These are phyloP conservation scores for Diabrotica balteata DNA, from an alignment of 2,888 invertebrate species.

Conservation along the genomic window DNA sequence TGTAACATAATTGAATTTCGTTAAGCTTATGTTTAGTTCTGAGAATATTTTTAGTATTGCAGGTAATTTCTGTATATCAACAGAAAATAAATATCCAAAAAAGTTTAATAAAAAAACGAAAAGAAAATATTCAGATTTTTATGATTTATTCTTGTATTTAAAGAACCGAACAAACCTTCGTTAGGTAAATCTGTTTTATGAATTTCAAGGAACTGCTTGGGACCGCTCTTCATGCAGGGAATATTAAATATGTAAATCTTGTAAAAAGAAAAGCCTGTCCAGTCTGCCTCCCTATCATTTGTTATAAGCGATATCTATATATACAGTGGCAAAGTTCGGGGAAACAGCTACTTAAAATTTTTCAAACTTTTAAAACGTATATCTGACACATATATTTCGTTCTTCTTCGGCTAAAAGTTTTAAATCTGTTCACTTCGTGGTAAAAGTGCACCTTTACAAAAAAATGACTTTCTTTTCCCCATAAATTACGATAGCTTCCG, in stretches of 20 bases:
- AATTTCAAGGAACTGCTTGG: conserved; percentile 1
- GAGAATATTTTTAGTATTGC: too few relatives aligned
- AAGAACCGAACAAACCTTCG: conserved; percentile 2
- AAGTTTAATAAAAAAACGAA: too few relatives aligned
- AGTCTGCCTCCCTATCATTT: conserved; percentile 6
- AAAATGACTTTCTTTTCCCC: conserved; percentile 6
- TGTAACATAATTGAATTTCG: too few relatives aligned
- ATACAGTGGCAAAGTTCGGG: conserved; percentile 11
- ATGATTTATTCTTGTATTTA: neutral
- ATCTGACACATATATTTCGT: conserved; percentile 11
- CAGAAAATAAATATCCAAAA: too few relatives aligned
- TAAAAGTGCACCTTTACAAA: conserved; percentile 10
- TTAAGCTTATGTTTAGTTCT: too few relatives aligned
- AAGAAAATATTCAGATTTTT: too few relatives aligned
- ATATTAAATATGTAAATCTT: conserved; percentile 11
- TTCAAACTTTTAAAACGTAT: conserved; percentile 12
- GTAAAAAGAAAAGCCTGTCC: conserved; percentile 8
- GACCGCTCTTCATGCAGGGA: neutral
- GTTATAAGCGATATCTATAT: conserved; percentile 12
- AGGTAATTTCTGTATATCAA: too few relatives aligned
- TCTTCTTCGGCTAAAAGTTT: conserved; percentile 8
- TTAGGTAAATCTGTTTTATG: conserved; percentile 13
- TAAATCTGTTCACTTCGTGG: conserved; percentile 4
- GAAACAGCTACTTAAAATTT: conserved; percentile 15
- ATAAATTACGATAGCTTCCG: conserved; percentile 5